A percentile compares a stretch with the other conserved stretches of the same genome.
Conservation (phyloP, 2,113 vertebrate species). For the Gymnorhina tibicen region DNA sequence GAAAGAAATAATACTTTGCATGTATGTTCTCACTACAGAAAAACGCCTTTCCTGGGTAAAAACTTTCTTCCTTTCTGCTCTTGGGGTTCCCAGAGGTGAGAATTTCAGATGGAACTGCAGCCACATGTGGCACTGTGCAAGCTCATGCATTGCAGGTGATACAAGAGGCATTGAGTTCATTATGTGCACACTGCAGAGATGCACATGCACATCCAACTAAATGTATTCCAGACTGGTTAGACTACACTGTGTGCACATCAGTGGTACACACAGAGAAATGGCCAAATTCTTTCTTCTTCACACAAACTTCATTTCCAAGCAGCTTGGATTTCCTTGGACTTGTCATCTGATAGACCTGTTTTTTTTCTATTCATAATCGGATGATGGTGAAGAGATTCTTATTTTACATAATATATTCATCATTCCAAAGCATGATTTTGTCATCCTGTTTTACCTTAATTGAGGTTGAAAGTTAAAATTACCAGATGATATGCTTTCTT, state of each 20-base stretch:
- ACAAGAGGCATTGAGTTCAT: not conserved
- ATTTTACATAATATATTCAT: conserved; percentile 3
- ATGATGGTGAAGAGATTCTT: not conserved
- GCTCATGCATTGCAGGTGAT: not conserved
- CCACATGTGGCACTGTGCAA: not conserved
- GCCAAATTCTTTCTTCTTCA: not conserved
- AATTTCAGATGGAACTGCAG: not conserved
- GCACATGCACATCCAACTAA: not conserved
- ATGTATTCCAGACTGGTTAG: not conserved
- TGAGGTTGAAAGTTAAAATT: not conserved
- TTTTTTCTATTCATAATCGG: not conserved
- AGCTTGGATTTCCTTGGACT: not conserved
- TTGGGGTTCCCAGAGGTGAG: not conserved
- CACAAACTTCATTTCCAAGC: not conserved
- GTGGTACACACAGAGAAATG: not conserved
- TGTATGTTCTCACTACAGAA: not conserved
- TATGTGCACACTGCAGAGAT: not conserved
- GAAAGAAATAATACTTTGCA: not conserved
- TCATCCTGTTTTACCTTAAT: conserved; percentile 16
- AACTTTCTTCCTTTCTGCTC: not conserved
- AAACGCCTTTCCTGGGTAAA: not conserved
- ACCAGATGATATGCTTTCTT: not conserved
- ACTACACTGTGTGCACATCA: not conserved
- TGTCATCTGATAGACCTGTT: not conserved
- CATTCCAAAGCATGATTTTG: conserved; percentile 17